Percentiles rank a stretch among this genome's conserved stretches.
These are phyloP conservation scores for Xylophagus ater DNA, from an alignment of 2,888 invertebrate species.

Conservation along the genomic window DNA sequence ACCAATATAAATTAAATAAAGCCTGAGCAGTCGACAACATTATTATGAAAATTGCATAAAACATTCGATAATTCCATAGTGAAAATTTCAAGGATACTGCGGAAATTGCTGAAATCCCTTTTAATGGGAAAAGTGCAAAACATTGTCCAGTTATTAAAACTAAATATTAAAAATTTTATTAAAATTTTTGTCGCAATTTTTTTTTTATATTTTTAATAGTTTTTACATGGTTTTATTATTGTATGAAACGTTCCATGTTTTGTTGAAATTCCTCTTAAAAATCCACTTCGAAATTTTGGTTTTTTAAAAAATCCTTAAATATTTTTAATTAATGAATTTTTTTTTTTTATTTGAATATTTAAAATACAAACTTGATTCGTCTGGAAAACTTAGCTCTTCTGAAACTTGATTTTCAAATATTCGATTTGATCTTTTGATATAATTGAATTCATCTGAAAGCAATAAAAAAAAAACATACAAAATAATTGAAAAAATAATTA, in stretches of 20 bases:
- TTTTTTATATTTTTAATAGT: not conserved
- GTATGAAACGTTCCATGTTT: constrained; percentile 8
- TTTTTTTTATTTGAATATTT: not conserved
- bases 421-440: too few relatives aligned
- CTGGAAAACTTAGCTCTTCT: too few relatives aligned
- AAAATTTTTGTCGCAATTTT: not conserved
- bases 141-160: constrained; percentile 39
- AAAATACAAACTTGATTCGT: not conserved
- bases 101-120: constrained; percentile 32
- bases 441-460: too few relatives aligned
- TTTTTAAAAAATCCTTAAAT: too few relatives aligned
- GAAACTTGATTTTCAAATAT: too few relatives aligned
- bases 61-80: constrained; percentile 9
- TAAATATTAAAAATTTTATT: constrained; percentile 34
- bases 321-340: too few relatives aligned
- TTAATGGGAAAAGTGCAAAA: constrained; percentile 40
- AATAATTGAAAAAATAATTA: too few relatives aligned
- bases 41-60: constrained; percentile 11
- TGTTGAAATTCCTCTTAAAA: not conserved
- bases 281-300: not conserved
- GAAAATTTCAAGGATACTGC: constrained; percentile 34
- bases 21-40: constrained; percentile 5
- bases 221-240: constrained; percentile 8
- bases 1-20: constrained; percentile 11
- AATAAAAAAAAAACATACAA: too few relatives aligned